phyloP scores from a whole-genome alignment of 1,140 invertebrate species.

The Dinoponera quadriceps region DNA sequence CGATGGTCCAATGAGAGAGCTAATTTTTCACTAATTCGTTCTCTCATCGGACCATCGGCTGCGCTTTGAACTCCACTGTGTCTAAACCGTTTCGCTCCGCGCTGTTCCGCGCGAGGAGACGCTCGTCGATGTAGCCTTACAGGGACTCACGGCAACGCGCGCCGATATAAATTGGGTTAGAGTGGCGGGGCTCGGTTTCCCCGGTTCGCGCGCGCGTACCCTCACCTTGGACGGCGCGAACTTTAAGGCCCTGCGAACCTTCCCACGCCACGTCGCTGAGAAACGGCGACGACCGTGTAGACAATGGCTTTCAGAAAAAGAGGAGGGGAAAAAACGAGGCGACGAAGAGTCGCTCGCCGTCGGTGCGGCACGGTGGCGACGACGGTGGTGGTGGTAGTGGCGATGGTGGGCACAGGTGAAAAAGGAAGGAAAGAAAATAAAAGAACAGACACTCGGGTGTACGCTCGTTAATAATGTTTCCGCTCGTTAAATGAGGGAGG shows the following conservation, averaged over 20 bases:
- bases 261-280: slow-evolving; percentile 83
- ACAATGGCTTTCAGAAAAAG: slow-evolving; percentile 80
- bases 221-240: slow-evolving; percentile 77
- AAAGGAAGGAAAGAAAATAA: slow-evolving; percentile 61
- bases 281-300: slow-evolving; percentile 79
- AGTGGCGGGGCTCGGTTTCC: slow-evolving; percentile 57
- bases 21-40: too few species aligned
- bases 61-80: too few species aligned
- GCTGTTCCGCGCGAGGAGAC: not conserved
- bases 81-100: too few species aligned
- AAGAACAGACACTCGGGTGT: slow-evolving; percentile 39
- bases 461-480: slow-evolving; percentile 83
- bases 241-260: slow-evolving; percentile 84
- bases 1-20: too few species aligned
- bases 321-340: slow-evolving; percentile 28
- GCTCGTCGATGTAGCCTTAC: not conserved
- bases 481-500: slow-evolving; percentile 80
- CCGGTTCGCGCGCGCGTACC: not conserved
- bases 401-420: slow-evolving; percentile 46
- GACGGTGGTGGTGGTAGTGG: slow-evolving; percentile 39
- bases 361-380: slow-evolving; percentile 10
- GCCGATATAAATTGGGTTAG: slow-evolving; percentile 78
- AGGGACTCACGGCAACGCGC: slow-evolving; percentile 13
- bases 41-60: too few species aligned
- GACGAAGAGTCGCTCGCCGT: slow-evolving; percentile 16